Base-by-base conservation (phyloP, 2,888 invertebrate genomes). In the Ephialtes manifestator region DNA sequence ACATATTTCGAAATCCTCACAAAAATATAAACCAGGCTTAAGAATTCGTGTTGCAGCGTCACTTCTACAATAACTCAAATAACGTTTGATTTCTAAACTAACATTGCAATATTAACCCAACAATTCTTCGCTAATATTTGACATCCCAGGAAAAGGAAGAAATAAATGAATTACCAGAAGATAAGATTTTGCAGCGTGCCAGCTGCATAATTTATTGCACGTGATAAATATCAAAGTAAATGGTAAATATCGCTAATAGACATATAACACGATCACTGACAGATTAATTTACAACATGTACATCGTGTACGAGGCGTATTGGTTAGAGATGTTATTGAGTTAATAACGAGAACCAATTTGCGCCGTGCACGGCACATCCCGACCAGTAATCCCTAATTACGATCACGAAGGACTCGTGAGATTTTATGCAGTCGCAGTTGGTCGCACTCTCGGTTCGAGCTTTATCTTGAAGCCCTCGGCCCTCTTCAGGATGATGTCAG, bases 401-500 rank as follows among this genome's bases (percentile, higher is more conserved):
- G 48, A 67, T 43, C 24, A 60, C n/a, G 70, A 48, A 46, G 18
- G 55, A 20, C 70, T 46, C 28, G 46, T 15, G 31, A 28, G 48
- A 28, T 31, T 63, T 89, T 60, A 88, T 43, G 90, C 89, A 79
- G 88, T 91, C 24, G 90, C 88, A 7, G 65, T 65, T 10, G 85
- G 85, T 24, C 83, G 58, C 70, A 90, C 92, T 83, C 94, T 93
- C 13, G 94, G 90, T 79, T 92, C 92, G 39, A 93, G 90, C 75
- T 88, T 92, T 75, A 94, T 87, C 88, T 95, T 95, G 94, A 97
- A 97, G 1, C 97, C 97, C 86, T 97, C 97, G 28, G 95, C 95
- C 79, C 97, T 95, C 94, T 97, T 97, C 78, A 97, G 93, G 87
- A 97, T 97, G 88, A 97, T 97, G 90, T 97, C 97, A 48, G 95